A percentile compares a stretch with the other conserved stretches of the same genome.
These are phyloP conservation scores for Rhopalosiphum padi DNA, from an alignment of 1,140 invertebrate species.

Conservation along the genomic window DNA sequence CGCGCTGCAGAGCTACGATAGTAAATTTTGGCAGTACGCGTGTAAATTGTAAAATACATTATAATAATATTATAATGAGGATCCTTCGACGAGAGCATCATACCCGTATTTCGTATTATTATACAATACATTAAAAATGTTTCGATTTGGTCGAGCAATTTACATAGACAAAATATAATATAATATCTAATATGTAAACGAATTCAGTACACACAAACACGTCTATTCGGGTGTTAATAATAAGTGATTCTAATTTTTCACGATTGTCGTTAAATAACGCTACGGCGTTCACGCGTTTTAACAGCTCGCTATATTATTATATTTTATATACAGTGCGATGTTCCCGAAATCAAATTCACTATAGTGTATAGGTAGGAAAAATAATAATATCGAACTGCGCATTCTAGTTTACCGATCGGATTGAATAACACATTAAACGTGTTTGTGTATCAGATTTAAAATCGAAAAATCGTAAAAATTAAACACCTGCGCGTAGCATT, in stretches of 20 bases:
- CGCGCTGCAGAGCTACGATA: not conserved
- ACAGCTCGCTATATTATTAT: not conserved
- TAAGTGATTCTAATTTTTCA: not conserved
- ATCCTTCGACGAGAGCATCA: not conserved
- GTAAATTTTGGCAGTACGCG: not conserved
- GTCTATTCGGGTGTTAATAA: not conserved
- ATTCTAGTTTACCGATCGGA: not conserved
- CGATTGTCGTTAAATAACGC: not conserved
- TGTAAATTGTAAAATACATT: not conserved
- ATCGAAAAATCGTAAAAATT: not conserved
- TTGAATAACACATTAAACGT: conserved; percentile 12
- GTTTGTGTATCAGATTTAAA: not conserved
- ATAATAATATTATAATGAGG: not conserved
- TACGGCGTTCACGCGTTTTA: not conserved
- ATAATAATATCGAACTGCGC: not conserved
- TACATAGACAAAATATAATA: not conserved
- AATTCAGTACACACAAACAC: not conserved
- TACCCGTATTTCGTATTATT: not conserved
- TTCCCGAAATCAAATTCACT: not conserved
- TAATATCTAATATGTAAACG: not conserved
- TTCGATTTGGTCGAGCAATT: not conserved
- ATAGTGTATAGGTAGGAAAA: not conserved
- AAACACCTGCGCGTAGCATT: not conserved
- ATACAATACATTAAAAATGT: not conserved
- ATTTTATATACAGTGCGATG: not conserved